Percentiles rank a stretch among this genome's conserved stretches.
Evolutionary conservation across 2,797 vertebrate species (phyloP).

Genomic region (Darevskia mixta): DNA sequence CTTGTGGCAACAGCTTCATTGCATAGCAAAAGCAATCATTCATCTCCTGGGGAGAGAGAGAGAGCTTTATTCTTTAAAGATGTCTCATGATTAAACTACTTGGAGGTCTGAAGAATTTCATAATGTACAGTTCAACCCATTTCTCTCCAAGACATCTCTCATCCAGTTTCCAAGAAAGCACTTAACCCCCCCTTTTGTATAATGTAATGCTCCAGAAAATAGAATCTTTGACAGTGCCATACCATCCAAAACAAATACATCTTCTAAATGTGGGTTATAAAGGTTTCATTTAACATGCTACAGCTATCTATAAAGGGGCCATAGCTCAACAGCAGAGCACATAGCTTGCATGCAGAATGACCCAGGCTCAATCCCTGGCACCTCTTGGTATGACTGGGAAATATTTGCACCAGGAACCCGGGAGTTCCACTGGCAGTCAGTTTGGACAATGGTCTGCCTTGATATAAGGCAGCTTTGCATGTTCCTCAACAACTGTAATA

Average conservation of each 20-base stretch:
- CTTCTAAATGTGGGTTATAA: conserved; percentile 61
- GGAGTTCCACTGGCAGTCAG: no score
- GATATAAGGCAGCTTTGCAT: no score
- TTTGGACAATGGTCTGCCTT: no score
- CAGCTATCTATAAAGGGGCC: conserved; percentile 21
- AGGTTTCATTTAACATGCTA: conserved; percentile 7
- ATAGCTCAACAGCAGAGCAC: no score
- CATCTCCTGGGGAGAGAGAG: neutral
- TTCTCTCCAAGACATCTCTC: conserved; percentile 59
- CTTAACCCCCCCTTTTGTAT: conserved; percentile 60
- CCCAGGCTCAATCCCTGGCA: no score
- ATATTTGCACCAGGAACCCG: no score
- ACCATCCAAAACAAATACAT: conserved; percentile 65
- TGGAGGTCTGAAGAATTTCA: conserved; percentile 44
- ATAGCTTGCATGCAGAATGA: no score
- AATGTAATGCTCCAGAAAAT: conserved; percentile 62
- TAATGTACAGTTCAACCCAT: conserved; percentile 50
- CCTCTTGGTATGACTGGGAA: no score
- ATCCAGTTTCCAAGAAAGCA: conserved; percentile 52
- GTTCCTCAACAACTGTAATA: conserved; percentile 36
- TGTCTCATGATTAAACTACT: neutral
- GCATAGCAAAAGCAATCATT: neutral
- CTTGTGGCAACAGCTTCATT: neutral
- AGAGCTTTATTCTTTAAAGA: conserved; percentile 28
- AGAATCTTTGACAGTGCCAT: conserved; percentile 64